Conservation (phyloP, 2,888 invertebrate genomes). For the Macrosiphum euphorbiae region DNA sequence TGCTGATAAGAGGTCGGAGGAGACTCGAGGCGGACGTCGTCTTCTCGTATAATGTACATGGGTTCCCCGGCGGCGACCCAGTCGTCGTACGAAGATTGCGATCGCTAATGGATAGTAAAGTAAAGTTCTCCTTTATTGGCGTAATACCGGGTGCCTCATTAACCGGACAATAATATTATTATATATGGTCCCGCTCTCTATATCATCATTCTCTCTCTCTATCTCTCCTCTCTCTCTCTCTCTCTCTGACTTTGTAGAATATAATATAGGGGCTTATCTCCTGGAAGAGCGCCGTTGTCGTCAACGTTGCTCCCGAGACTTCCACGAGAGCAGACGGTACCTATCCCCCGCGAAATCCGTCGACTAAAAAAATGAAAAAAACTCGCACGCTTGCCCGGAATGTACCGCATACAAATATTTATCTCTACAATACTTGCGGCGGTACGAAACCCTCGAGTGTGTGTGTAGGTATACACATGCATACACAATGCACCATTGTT, state of each 20-base stretch:
- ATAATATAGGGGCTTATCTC: conserved; percentile 1
- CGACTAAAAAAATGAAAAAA: conserved; percentile 10
- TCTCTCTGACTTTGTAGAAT: not conserved
- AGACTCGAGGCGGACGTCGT: not conserved
- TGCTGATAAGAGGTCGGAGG: conserved; percentile 39
- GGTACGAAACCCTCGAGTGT: not conserved
- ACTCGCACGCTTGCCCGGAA: conserved; percentile 47
- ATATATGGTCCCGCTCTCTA: not conserved
- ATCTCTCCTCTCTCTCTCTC: not conserved
- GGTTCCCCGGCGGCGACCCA: conserved; percentile 5
- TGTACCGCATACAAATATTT: conserved; percentile 47
- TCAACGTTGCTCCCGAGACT: not conserved
- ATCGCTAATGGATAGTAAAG: conserved; percentile 64
- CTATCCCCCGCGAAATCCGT: not conserved
- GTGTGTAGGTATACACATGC: not conserved
- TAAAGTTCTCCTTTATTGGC: conserved; percentile 64
- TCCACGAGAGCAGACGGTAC: not conserved
- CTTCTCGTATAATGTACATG: not conserved
- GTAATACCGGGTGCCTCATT: conserved; percentile 63
- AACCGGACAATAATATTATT: conserved; percentile 45
- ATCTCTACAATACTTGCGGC: conserved; percentile 9
- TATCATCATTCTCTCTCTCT: not conserved
- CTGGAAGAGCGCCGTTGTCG: not conserved
- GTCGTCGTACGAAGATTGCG: conserved; percentile 37
- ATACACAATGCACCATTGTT: conserved; percentile 62